Evolutionary conservation across 2,888 invertebrate genomes (phyloP), one percentile per base, ranked within the genome.

Genomic region (Drosophila melanocephala): DNA sequence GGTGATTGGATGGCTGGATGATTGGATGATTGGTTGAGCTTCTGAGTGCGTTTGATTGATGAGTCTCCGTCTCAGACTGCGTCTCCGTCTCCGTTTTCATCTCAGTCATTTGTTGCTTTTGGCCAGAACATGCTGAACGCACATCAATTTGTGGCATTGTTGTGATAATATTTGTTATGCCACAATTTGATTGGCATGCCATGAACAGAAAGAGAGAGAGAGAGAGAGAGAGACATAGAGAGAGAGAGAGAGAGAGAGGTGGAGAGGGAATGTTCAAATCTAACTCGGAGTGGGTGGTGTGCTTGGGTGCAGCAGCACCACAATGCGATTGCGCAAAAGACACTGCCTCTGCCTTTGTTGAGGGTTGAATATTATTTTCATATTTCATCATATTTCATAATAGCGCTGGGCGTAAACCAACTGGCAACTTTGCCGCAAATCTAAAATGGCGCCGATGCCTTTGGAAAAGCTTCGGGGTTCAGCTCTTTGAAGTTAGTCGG

Each of bases 331-430:
- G 86, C 86, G 86, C 86, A 85, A 75, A 61, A 22, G 52, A 10
- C 42, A 10, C 22, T 32, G 30, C 52, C 65, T 6, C 14, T 35
- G 69, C 60, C 68, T 16, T 3, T 35, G 65, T 62, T 61, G 26
- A 70, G 75, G 78, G 74, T 76, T 68, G 73, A 68, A 72, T 88
- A 86, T 83, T 53, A 88, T 47, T 69, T 81, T 90, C 88, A 86
- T 86, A 86, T 90, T 88, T 83, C 81, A 33, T 90, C 86, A 86
- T 90, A 86, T 90, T 86, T 86, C 88, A 90, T 90, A 90, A 86
- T 53, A 69, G 71, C 42, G 62, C 69, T 86, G 81, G 73, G 69
- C 75, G 74, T 79, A 39, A 30, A 53, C 33, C 44, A 26, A 57
- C 26, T 26, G 26, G 26, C 26, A 26, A 26, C 39, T 5, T 28